A percentile compares a stretch with the other conserved stretches of the same genome.
These are phyloP conservation scores for Sterna hirundo DNA, from an alignment of 2,113 vertebrate species.

Conservation along the genomic window DNA sequence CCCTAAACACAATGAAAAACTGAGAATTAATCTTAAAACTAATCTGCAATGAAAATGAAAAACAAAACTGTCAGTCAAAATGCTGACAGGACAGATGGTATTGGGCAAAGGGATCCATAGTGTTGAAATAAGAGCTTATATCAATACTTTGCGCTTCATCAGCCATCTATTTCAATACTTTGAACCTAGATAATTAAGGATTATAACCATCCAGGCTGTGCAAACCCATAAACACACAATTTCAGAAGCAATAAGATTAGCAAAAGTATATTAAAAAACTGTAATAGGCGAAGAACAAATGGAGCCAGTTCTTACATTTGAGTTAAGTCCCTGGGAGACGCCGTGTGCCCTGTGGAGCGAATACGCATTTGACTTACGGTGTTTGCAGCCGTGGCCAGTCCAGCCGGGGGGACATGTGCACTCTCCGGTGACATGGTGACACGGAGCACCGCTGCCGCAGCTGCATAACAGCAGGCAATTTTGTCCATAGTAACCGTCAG, in stretches of 20 bases:
- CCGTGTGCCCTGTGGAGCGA: not conserved
- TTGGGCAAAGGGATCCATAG: constrained; percentile 47
- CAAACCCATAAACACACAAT: constrained; percentile 50
- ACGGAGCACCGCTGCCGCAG: constrained; percentile 44
- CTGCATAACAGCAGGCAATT: constrained; percentile 49
- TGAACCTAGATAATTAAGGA: constrained; percentile 69
- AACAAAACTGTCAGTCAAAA: constrained; percentile 44
- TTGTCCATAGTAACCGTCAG: constrained; percentile 47
- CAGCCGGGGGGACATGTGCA: constrained; percentile 44
- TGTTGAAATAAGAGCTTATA: constrained; percentile 64
- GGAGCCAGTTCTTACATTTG: not conserved
- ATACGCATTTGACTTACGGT: not conserved
- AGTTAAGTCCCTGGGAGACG: not conserved
- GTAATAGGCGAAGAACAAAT: constrained; percentile 24
- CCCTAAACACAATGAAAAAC: constrained; percentile 44
- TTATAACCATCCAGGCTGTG: constrained; percentile 58
- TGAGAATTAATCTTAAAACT: constrained; percentile 49
- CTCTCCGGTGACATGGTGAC: constrained; percentile 61
- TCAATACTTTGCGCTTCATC: constrained; percentile 62
- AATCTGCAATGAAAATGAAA: constrained; percentile 48
- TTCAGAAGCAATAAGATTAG: constrained; percentile 55
- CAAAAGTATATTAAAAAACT: constrained; percentile 27
- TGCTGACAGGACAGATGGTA: constrained; percentile 11
- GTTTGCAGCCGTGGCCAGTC: constrained; percentile 27
- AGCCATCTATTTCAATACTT: constrained; percentile 59